Conservation (phyloP, 2,797 vertebrate species). For the Xiphorhynchus erythropygius region DNA sequence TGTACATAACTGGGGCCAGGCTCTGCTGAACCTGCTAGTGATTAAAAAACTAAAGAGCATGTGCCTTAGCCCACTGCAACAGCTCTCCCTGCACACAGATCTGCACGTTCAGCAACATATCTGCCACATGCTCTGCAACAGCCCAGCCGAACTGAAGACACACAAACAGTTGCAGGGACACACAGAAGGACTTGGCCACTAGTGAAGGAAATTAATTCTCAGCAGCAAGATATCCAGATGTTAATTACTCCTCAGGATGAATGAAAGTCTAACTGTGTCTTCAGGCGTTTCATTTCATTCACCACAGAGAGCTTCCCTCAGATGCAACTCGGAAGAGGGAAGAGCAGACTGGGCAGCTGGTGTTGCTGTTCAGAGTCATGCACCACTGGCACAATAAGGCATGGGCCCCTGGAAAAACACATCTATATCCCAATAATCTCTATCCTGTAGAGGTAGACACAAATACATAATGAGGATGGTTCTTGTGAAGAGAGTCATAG, state of each 20-base stretch:
- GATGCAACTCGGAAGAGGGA: neutral
- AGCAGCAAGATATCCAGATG: neutral
- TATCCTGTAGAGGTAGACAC: accelerated
- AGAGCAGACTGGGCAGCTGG: neutral
- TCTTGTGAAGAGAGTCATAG: neutral
- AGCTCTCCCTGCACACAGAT: accelerated
- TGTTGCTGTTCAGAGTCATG: accelerated
- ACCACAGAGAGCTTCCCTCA: neutral
- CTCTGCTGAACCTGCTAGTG: neutral
- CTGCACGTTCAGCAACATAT: accelerated
- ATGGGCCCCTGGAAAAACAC: neutral
- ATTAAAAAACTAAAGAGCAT: neutral
- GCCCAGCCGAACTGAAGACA: neutral
- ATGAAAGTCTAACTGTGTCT: constrained; percentile 16
- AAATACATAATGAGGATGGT: accelerated
- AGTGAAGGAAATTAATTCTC: neutral
- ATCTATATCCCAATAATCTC: neutral
- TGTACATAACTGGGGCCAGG: neutral
- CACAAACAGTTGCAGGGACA: neutral
- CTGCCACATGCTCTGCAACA: neutral
- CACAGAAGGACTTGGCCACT: neutral
- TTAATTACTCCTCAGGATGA: constrained; percentile 42
- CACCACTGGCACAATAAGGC: accelerated
- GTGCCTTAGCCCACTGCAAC: neutral
- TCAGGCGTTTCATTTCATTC: constrained; percentile 5